phyloP scores from a whole-genome alignment of 2,797 vertebrate genomes.

The Glyptemys insculpta region DNA sequence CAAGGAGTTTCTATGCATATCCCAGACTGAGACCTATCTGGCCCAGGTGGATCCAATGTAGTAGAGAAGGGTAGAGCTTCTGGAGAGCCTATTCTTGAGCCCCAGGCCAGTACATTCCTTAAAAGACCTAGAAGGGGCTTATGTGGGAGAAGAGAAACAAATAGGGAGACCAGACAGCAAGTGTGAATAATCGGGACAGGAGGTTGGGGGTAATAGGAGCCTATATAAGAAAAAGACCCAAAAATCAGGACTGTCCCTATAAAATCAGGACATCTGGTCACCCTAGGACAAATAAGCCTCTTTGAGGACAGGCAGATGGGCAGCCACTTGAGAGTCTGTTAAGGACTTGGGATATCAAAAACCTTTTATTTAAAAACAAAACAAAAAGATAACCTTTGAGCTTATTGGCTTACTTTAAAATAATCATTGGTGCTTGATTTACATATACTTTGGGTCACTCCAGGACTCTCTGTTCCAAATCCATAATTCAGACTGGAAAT shows the following conservation, averaged over 20 bases:
- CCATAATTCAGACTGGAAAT: conserved; percentile 68
- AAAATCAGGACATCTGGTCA: too few species aligned
- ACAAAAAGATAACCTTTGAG: neutral
- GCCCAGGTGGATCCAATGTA: neutral
- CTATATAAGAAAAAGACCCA: too few species aligned
- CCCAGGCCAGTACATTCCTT: neutral
- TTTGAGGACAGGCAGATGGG: neutral
- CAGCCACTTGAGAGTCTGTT: neutral
- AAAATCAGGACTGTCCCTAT: too few species aligned
- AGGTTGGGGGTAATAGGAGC: too few species aligned
- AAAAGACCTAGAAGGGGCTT: too few species aligned
- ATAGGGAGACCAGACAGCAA: neutral
- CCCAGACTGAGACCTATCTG: neutral
- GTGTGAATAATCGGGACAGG: too few species aligned
- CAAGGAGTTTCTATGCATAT: neutral
- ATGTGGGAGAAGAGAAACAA: too few species aligned
- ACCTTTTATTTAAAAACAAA: conserved; percentile 32
- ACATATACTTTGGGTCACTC: conserved; percentile 64
- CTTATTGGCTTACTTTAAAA: conserved; percentile 60
- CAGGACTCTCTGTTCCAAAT: conserved; percentile 66
- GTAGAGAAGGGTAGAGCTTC: neutral
- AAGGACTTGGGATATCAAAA: conserved; percentile 49
- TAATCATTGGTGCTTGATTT: conserved; percentile 62
- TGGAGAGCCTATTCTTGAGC: neutral
- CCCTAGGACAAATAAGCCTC: neutral